These are phyloP conservation scores for Oreochromis tanganicae DNA, from an alignment of 2,113 vertebrate species.

Conservation along the genomic window DNA sequence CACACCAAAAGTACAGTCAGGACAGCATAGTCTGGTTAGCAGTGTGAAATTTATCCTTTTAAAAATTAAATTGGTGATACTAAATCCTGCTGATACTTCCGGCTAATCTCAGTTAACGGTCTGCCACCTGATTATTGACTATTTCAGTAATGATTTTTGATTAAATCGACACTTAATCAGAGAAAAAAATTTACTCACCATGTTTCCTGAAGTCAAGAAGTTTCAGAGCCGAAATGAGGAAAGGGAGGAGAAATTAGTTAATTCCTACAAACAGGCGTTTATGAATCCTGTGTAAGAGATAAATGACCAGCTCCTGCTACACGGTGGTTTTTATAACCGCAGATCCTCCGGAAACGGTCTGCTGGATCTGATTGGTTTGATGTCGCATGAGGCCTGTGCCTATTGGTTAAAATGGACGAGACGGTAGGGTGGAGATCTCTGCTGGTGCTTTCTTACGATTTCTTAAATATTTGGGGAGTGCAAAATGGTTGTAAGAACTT, in stretches of 20 bases:
- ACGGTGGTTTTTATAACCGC: slow-evolving; percentile 32
- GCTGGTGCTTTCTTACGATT: neutral
- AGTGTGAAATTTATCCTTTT: neutral
- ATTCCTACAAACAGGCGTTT: slow-evolving; percentile 43
- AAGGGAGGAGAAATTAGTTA: neutral
- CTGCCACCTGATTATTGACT: neutral
- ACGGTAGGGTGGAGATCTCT: neutral
- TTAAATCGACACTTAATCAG: neutral
- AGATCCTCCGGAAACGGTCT: neutral
- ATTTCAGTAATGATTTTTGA: neutral
- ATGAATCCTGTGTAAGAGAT: slow-evolving; percentile 59
- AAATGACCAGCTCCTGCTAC: neutral
- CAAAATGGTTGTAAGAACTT: neutral
- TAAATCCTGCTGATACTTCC: neutral
- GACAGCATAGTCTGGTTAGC: neutral
- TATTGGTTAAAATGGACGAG: neutral
- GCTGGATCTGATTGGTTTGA: neutral
- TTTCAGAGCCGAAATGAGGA: neutral
- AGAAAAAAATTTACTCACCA: slow-evolving; percentile 17
- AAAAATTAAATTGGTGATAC: fast-evolving
- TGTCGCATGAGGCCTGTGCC: neutral
- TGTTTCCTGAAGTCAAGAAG: neutral
- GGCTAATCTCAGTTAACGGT: neutral
- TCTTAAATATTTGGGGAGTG: neutral
- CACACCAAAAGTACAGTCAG: neutral